Evolutionary conservation across 2,888 invertebrate genomes (phyloP).

Genomic region (Drosophila mayaguana): DNA sequence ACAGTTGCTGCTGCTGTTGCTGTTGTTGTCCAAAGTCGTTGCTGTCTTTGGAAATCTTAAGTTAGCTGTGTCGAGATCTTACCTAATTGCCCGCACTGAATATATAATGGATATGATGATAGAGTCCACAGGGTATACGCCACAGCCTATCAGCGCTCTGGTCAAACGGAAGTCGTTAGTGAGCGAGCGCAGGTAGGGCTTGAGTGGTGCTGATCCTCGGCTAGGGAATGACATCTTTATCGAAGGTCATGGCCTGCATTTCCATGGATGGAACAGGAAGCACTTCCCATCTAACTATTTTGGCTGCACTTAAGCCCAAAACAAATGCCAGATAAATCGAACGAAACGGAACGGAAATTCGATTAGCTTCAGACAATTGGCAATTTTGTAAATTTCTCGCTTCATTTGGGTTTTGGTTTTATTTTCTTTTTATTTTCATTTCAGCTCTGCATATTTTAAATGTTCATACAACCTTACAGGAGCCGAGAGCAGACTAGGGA

Average conservation of each 20-base stretch:
- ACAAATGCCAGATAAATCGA: constrained; percentile 27
- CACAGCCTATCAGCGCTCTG: constrained; percentile 10
- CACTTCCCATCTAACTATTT: constrained; percentile 34
- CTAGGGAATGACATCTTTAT: constrained; percentile 66
- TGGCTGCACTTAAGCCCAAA: constrained; percentile 41
- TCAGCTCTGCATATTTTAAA: constrained; percentile 42
- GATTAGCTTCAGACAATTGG: constrained; percentile 55
- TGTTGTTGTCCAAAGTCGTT: constrained; percentile 13
- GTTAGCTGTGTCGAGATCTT: constrained; percentile 44
- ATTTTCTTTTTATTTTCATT: background rate
- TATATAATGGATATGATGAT: constrained; percentile 37
- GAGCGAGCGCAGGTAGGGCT: constrained; percentile 27
- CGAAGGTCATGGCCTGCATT: constrained; percentile 61
- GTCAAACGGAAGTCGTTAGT: constrained; percentile 51
- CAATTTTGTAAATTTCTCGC: constrained; percentile 45
- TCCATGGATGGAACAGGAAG: constrained; percentile 50
- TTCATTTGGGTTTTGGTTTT: constrained; percentile 5
- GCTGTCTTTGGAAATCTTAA: constrained; percentile 46
- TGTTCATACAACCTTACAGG: constrained; percentile 33
- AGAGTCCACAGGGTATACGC: constrained; percentile 9
- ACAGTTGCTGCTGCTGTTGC: constrained; percentile 17
- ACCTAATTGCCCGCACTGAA: constrained; percentile 57
- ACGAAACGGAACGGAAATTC: constrained; percentile 51
- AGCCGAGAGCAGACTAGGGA: background rate
- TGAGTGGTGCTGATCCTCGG: constrained; percentile 33